Evolutionary conservation across 2,888 invertebrate species (phyloP).

Genomic region (Galerucella nymphaeae): DNA sequence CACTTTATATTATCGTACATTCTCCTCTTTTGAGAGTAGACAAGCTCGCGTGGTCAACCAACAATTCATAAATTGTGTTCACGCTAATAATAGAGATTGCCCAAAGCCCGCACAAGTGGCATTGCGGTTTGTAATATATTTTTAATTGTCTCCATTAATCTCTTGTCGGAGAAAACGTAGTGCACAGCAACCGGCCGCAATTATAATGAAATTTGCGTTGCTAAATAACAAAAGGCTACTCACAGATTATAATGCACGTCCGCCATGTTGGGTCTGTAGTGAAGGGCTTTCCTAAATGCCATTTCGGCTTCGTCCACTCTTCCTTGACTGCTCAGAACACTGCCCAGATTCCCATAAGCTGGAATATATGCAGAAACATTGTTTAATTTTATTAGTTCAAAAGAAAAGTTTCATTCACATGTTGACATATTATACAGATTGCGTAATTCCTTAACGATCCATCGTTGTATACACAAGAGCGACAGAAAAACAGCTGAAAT

Average conservation of each 20-base stretch:
- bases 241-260: conserved; percentile 99
- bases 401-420: background rate
- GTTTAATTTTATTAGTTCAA: background rate
- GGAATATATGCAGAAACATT: conserved; percentile 60
- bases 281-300: conserved; percentile 90
- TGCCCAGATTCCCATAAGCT: conserved; percentile 98
- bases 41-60: conserved; percentile 30
- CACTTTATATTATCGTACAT: conserved; percentile 21
- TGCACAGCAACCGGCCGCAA: conserved; percentile 38
- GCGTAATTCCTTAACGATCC: too few relatives aligned
- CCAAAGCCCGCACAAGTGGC: conserved; percentile 34
- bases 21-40: conserved; percentile 19
- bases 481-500: too few relatives aligned
- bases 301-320: conserved; percentile 88
- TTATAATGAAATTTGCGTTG: conserved; percentile 49
- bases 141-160: conserved; percentile 54
- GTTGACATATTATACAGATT: too few relatives aligned
- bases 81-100: conserved; percentile 34
- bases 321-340: conserved; percentile 91
- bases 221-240: conserved; percentile 68
- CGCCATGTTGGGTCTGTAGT: conserved; percentile 95
- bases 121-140: conserved; percentile 46
- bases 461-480: too few relatives aligned
- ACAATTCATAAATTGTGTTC: conserved; percentile 30
- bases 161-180: conserved; percentile 37